Percentiles rank a stretch among this genome's conserved stretches.
Evolutionary conservation across 2,888 invertebrate species (phyloP).

Genomic region (Aquatica leii): DNA sequence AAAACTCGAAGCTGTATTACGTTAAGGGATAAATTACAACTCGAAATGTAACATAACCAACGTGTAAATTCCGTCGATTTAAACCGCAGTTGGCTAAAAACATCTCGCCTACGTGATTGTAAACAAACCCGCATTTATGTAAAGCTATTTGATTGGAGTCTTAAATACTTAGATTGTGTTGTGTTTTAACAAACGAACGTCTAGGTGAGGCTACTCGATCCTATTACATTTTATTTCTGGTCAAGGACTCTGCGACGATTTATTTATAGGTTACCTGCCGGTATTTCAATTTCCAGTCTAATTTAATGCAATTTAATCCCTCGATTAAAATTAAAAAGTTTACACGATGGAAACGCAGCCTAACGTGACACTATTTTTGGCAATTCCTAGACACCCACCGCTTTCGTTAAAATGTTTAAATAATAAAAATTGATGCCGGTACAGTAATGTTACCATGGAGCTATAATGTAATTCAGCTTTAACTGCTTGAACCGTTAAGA

Average conservation of each 20-base stretch:
- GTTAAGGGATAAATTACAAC: background rate
- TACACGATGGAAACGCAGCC: background rate
- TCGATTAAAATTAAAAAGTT: too few relatives aligned
- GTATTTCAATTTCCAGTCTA: background rate
- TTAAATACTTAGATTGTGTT: background rate
- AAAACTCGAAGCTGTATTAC: background rate
- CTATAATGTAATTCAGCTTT: background rate
- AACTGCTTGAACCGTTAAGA: slow-evolving; percentile 9
- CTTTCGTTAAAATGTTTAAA: background rate
- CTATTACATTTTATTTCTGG: slow-evolving; percentile 9
- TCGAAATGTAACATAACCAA: slow-evolving; percentile 8
- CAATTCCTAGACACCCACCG: background rate
- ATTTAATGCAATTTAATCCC: too few relatives aligned
- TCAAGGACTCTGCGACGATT: slow-evolving; percentile 8
- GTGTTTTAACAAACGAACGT: background rate
- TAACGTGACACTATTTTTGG: slow-evolving; percentile 9
- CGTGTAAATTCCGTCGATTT: background rate
- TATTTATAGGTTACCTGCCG: slow-evolving; percentile 12
- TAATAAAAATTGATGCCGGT: background rate
- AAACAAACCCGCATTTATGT: slow-evolving; percentile 4
- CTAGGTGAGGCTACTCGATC: slow-evolving; percentile 6
- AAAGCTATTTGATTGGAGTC: background rate
- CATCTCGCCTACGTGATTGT: slow-evolving; percentile 9
- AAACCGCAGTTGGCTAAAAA: slow-evolving; percentile 2
- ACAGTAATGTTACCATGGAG: background rate